Evolutionary conservation across 2,888 invertebrate genomes (phyloP), one percentile per base, ranked within the genome.

Genomic region (Incurvaria masculella): DNA sequence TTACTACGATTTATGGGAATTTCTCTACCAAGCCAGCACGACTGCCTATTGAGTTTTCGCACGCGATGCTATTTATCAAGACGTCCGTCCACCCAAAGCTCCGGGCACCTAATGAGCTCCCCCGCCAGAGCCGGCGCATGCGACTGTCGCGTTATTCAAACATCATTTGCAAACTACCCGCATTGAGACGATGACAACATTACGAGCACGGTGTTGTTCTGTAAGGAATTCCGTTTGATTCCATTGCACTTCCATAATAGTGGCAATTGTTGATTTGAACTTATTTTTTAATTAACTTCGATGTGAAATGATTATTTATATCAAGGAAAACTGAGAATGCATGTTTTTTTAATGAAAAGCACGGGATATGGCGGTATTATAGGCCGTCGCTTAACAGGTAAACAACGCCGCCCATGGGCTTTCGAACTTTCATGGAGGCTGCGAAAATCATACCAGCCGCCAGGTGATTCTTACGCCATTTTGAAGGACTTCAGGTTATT

Each of bases 111-210:
- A 33, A 33, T 33, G 33, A 33, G 33, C 33, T 8, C 6, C 33
- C 3, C 33, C 11, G 11, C 33, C 33, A 4, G 4, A 8, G 33
- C 33, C 11, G 3, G 52, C 59, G 55, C 57, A 44, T 48, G 48
- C 27, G 27, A 11, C 16, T 43, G 44, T 17, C 57, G 64, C 75
- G 76, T 78, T 72, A 78, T 72, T 78, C 76, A 75, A 69, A 66
- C 68, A 74, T 78, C 78, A 75, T 78, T 78, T 76, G 72, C 66
- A 71, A 72, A 72, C 74, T 68, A 68, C 65, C 64, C 61, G 72
- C 72, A 72, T 73, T 73, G 71, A 71, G 69, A 14, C 33, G 33
- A 14, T 33, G 33, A 33, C 33, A 33, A 33, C 33, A 33, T 33
- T 33, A 33, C 33, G 33, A 33, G 11, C 14, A n/a, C 33, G 33